Conservation (phyloP, 2,888 invertebrate genomes). For the Eilema caniola region DNA sequence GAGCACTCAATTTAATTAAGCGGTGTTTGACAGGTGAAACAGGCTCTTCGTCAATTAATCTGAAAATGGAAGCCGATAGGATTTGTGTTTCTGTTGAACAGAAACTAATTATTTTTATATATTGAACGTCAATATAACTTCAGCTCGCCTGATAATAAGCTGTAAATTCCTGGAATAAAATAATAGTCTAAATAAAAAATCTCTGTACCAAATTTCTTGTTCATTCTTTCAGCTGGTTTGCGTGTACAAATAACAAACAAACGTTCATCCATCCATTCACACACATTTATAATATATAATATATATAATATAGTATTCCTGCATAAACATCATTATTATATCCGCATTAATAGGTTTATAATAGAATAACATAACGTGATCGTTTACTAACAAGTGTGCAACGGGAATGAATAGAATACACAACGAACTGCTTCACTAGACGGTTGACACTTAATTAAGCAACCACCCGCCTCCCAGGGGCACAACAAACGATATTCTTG, state of each 20-base stretch:
- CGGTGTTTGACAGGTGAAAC: not conserved
- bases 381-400: not conserved
- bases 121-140: no score
- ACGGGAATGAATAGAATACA: slow-evolving; percentile 2
- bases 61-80: no score
- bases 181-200: not conserved
- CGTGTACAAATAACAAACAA: not conserved
- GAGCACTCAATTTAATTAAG: not conserved
- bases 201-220: not conserved
- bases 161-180: not conserved
- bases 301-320: no score
- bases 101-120: no score
- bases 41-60: no score
- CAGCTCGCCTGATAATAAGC: no score
- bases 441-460: slow-evolving; percentile 15
- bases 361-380: not conserved
- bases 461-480: slow-evolving; percentile 10
- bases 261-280: not conserved
- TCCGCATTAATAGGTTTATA: not conserved
- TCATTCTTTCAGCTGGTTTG: not conserved
- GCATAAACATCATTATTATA: not conserved
- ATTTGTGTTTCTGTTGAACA: no score
- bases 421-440: slow-evolving; percentile 7
- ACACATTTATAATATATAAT: not conserved
- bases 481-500: slow-evolving; percentile 12